These are phyloP conservation scores for Onychostruthus taczanowskii DNA, from an alignment of 2,113 vertebrate species.

Conservation along the genomic window DNA sequence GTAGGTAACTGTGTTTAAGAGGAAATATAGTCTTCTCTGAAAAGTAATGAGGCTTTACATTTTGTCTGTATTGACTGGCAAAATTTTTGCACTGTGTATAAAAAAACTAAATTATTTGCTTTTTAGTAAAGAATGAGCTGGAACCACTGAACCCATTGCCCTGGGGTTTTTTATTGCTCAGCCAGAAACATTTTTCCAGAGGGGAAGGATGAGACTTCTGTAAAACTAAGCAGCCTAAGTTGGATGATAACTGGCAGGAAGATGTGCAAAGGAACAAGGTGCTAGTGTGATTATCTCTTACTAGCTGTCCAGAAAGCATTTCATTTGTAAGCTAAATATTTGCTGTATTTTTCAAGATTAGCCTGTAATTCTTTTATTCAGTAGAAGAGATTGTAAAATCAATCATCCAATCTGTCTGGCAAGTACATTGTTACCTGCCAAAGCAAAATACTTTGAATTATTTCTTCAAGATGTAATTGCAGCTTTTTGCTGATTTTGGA, in stretches of 20 bases:
- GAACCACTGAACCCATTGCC: not conserved
- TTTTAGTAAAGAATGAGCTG: not conserved
- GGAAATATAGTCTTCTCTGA: not conserved
- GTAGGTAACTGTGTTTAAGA: not conserved
- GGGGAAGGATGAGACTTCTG: not conserved
- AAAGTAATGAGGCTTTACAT: not conserved
- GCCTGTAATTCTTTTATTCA: not conserved
- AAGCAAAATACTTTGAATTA: not conserved
- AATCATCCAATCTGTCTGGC: not conserved
- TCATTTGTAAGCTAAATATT: not conserved
- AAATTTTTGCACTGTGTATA: not conserved
- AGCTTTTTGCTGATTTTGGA: not conserved
- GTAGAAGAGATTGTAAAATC: not conserved
- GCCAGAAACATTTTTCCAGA: not conserved
- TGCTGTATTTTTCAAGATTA: not conserved
- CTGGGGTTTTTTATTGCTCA: not conserved
- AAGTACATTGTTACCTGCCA: not conserved
- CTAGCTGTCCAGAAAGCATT: not conserved
- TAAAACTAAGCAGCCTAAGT: not conserved
- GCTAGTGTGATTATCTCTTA: not conserved
- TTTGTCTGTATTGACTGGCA: not conserved
- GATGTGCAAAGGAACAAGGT: not conserved
- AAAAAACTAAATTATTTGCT: not conserved
- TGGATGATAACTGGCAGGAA: not conserved
- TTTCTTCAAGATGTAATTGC: not conserved